phyloP scores from a whole-genome alignment of 2,888 invertebrate genomes.

The Andrena minutula region DNA sequence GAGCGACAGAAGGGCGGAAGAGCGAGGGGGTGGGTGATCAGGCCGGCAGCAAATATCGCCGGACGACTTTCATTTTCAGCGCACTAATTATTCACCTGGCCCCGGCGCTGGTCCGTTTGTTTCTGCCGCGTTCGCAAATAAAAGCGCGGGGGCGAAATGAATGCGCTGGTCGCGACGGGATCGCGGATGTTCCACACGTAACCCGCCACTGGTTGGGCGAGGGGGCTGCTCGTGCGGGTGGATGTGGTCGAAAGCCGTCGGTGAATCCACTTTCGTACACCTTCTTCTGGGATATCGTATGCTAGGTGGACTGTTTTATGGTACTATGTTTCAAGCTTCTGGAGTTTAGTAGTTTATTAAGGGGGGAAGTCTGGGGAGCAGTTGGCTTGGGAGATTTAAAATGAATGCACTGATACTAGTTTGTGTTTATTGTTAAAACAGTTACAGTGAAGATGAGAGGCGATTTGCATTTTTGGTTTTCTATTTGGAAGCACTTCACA shows the following conservation, averaged over 20 bases:
- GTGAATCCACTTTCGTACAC: neutral
- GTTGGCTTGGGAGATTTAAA: too few species aligned
- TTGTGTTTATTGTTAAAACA: too few species aligned
- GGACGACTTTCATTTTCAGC: constrained; percentile 81
- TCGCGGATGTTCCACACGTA: constrained; percentile 42
- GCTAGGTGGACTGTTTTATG: too few species aligned
- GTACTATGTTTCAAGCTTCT: too few species aligned
- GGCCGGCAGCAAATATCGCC: constrained; percentile 78
- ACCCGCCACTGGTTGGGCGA: constrained; percentile 11
- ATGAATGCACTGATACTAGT: too few species aligned
- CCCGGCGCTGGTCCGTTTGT: constrained; percentile 77
- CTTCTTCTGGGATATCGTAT: too few species aligned
- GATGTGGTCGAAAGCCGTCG: neutral
- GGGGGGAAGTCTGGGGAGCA: too few species aligned
- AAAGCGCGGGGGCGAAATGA: constrained; percentile 68
- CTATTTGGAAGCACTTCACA: too few species aligned
- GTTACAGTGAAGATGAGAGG: too few species aligned
- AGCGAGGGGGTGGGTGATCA: constrained; percentile 62
- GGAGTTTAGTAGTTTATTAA: too few species aligned
- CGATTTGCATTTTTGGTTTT: too few species aligned
- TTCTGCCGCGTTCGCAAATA: constrained; percentile 76
- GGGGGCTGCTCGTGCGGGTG: neutral
- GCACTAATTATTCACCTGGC: constrained; percentile 81
- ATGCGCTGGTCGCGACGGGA: constrained; percentile 51
- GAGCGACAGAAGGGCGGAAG: constrained; percentile 16